Evolutionary conservation across 2,888 invertebrate genomes (phyloP).

Genomic region (Eupsilia transversa): DNA sequence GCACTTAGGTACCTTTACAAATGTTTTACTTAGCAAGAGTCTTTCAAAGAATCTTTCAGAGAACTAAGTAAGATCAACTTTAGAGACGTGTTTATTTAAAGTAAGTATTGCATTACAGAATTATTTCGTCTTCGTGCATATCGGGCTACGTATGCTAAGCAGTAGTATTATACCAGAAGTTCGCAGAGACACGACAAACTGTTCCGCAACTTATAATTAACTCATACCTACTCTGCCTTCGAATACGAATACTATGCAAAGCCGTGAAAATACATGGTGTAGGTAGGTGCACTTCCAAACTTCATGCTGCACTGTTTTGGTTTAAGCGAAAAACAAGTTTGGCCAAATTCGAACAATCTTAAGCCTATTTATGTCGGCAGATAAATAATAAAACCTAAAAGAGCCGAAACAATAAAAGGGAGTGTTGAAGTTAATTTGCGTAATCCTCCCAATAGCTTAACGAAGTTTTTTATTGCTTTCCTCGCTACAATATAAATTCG

Average conservation of each 20-base stretch:
- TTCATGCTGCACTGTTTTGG: slow-evolving; percentile 2
- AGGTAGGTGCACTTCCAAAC: slow-evolving; percentile 12
- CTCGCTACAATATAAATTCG: slow-evolving; percentile 65
- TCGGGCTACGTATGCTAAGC: slow-evolving; percentile 45
- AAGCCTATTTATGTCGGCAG: slow-evolving; percentile 7
- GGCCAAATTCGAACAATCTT: not conserved
- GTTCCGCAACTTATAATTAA: slow-evolving; percentile 70
- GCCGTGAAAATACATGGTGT: slow-evolving; percentile 47
- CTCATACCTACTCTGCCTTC: slow-evolving; percentile 48
- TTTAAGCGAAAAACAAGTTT: not conserved
- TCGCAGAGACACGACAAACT: slow-evolving; percentile 39
- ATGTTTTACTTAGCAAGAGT: not conserved
- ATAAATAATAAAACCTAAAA: slow-evolving; percentile 52
- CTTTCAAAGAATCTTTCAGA: too few relatives aligned
- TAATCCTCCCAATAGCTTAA: slow-evolving; percentile 65
- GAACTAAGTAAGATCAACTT: not conserved
- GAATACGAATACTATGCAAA: slow-evolving; percentile 41
- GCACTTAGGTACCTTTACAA: too few relatives aligned
- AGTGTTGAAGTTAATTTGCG: slow-evolving; percentile 64
- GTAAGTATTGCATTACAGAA: slow-evolving; percentile 23
- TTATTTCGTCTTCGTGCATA: slow-evolving; percentile 51
- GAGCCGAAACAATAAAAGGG: slow-evolving; percentile 62
- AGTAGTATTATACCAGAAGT: slow-evolving; percentile 46
- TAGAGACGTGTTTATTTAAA: slow-evolving; percentile 1
- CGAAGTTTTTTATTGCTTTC: slow-evolving; percentile 65